A percentile compares a stretch with the other conserved stretches of the same genome.
phyloP scores from a whole-genome alignment of 2,113 vertebrate genomes.

The Anas platyrhynchos region DNA sequence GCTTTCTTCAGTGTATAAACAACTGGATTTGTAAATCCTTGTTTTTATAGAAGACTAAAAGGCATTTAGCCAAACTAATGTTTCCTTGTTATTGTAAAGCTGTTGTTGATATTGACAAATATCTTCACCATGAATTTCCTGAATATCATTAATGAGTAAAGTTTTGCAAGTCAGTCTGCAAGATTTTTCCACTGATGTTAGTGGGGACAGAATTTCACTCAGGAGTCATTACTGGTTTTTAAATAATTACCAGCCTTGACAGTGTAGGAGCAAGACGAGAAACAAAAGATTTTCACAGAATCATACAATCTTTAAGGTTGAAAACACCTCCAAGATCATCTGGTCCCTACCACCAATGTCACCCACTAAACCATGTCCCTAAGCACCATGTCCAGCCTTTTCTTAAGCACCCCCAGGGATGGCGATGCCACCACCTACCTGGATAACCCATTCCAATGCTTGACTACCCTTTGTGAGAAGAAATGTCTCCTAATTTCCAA shows the following conservation, averaged over 20 bases:
- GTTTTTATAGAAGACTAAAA: neutral
- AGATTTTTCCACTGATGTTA: neutral
- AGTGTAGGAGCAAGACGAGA: neutral
- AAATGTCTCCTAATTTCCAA: too few species aligned
- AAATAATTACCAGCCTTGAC: neutral
- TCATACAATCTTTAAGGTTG: too few species aligned
- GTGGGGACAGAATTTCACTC: neutral
- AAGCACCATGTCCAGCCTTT: too few species aligned
- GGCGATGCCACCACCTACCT: too few species aligned
- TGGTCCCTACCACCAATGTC: too few species aligned
- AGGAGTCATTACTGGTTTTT: neutral
- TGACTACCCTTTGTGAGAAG: too few species aligned
- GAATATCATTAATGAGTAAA: neutral
- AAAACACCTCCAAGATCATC: too few species aligned
- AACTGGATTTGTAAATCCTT: neutral
- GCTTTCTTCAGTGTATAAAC: neutral
- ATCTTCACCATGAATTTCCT: neutral
- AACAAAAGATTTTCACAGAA: neutral
- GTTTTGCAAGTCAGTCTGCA: neutral
- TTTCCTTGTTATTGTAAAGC: neutral
- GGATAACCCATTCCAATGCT: too few species aligned
- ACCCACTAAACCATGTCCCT: too few species aligned
- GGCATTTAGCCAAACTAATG: neutral
- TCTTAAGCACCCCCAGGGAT: too few species aligned
- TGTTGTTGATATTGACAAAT: neutral